These are phyloP conservation scores for Drosophila recens DNA, from an alignment of 2,888 invertebrate genomes.

Conservation along the genomic window DNA sequence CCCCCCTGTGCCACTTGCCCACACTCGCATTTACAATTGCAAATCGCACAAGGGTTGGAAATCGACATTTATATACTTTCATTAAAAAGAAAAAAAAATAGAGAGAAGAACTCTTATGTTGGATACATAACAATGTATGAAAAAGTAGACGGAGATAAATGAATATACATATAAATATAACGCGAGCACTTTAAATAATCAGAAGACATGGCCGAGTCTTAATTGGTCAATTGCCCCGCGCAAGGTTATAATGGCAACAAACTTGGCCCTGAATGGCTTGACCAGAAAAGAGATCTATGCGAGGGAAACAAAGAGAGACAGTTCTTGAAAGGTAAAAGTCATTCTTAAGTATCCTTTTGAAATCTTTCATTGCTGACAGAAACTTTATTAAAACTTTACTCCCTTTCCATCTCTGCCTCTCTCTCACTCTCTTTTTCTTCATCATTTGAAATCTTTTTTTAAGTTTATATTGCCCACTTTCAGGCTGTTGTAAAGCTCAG, in stretches of 20 bases:
- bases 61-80: slow-evolving; percentile 82
- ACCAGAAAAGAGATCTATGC: not conserved
- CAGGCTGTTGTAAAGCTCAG: not conserved
- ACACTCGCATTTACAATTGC: slow-evolving; percentile 10
- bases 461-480: not conserved
- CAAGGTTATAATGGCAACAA: not conserved
- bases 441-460: not conserved
- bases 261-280: not conserved
- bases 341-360: not conserved
- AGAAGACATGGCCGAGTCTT: slow-evolving; percentile 7
- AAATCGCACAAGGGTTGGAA: slow-evolving; percentile 70
- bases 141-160: not conserved
- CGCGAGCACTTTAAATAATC: slow-evolving; percentile 53
- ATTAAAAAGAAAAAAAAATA: slow-evolving; percentile 35
- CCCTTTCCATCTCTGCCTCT: not conserved
- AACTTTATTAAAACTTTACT: not conserved
- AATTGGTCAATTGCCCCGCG: slow-evolving; percentile 18
- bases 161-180: not conserved
- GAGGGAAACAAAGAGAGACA: not conserved
- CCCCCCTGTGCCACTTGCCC: not conserved
- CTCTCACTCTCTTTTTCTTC: not conserved
- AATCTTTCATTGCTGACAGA: not conserved
- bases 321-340: not conserved
- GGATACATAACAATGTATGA: slow-evolving; percentile 30
- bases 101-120: slow-evolving; percentile 8